Conservation (phyloP, 2,888 invertebrate genomes). For the Chorisops tibialis region DNA sequence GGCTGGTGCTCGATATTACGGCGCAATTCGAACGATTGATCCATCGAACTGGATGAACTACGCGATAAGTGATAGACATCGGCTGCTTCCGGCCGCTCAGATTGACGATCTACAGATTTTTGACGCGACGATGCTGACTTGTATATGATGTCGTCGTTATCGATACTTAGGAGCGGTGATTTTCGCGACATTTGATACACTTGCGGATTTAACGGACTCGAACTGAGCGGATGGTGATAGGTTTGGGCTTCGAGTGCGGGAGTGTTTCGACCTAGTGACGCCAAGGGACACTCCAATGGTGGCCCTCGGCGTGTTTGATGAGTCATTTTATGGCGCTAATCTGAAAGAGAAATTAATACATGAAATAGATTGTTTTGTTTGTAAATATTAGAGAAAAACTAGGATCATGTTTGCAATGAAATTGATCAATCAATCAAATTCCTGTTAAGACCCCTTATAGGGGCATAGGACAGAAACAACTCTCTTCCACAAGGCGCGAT, state of each 20-base stretch:
- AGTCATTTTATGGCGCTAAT: slow-evolving; percentile 41
- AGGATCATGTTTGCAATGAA: no score
- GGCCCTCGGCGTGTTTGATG: slow-evolving; percentile 51
- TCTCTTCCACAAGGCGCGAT: no score
- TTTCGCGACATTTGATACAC: slow-evolving; percentile 53
- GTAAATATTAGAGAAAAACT: no score
- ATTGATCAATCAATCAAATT: no score
- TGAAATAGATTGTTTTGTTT: no score
- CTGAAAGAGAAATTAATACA: not conserved
- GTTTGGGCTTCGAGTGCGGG: slow-evolving; percentile 48
- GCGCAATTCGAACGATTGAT: slow-evolving; percentile 36
- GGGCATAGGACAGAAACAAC: no score
- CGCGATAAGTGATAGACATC: slow-evolving; percentile 43
- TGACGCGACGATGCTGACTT: slow-evolving; percentile 40
- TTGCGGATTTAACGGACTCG: slow-evolving; percentile 53
- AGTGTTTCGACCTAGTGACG: slow-evolving; percentile 57
- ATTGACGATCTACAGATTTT: not conserved
- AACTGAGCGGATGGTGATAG: slow-evolving; percentile 52
- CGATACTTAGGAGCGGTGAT: slow-evolving; percentile 48
- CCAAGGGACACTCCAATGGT: slow-evolving; percentile 59
- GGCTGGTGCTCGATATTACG: slow-evolving; percentile 21
- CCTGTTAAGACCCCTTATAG: no score
- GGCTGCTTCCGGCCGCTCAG: slow-evolving; percentile 21
- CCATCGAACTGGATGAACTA: slow-evolving; percentile 44
- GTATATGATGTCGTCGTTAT: slow-evolving; percentile 45